Evolutionary conservation across 2,888 invertebrate genomes (phyloP).

Genomic region (Tiliacea citrago): DNA sequence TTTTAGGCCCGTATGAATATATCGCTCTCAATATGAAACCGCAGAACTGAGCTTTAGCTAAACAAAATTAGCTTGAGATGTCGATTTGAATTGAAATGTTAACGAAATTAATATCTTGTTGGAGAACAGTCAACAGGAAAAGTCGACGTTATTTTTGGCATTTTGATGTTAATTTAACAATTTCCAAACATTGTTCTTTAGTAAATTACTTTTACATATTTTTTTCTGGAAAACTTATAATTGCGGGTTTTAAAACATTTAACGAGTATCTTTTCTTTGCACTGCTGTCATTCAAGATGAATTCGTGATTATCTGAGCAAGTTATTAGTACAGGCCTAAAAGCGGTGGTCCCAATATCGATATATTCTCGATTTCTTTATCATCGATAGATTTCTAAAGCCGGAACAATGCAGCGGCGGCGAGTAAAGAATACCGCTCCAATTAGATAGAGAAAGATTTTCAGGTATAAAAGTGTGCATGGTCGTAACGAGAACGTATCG

Average conservation of each 20-base stretch:
- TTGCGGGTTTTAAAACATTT: neutral
- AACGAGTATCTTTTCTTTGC: neutral
- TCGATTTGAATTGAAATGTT: neutral
- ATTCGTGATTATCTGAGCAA: neutral
- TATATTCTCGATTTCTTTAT: neutral
- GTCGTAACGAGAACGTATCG: slow-evolving; percentile 21
- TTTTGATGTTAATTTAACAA: neutral
- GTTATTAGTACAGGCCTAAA: neutral
- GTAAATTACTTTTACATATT: neutral
- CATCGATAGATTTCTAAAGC: no score
- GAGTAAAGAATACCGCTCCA: no score
- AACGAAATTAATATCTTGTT: neutral
- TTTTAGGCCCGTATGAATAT: slow-evolving; percentile 28
- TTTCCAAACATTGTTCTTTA: neutral
- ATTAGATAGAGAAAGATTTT: slow-evolving; percentile 13
- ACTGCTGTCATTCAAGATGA: neutral
- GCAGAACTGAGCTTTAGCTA: neutral
- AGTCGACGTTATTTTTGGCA: neutral
- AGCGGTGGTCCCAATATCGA: neutral
- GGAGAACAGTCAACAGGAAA: slow-evolving; percentile 3
- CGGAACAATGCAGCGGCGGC: no score
- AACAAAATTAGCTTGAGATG: no score
- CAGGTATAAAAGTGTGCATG: slow-evolving; percentile 7
- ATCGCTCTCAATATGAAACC: neutral
- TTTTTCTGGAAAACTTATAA: neutral